Percentiles rank a stretch among this genome's conserved stretches.
phyloP scores from a whole-genome alignment of 2,113 vertebrate species.

The Poeciliopsis retropinna region DNA sequence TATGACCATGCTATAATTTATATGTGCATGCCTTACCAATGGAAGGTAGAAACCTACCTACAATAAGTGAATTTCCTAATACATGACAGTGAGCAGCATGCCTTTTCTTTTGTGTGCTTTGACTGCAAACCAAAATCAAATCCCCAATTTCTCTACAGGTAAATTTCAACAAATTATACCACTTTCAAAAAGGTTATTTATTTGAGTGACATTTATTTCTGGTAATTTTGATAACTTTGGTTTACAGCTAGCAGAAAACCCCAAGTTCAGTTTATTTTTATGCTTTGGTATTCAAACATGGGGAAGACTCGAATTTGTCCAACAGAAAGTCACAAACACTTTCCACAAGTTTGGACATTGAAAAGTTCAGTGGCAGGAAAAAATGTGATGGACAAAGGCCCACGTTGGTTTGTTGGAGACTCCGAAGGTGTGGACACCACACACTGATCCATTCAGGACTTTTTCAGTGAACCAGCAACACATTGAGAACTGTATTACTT shows the following conservation, averaged over 20 bases:
- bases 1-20: conserved; percentile 1
- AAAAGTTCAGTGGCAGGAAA: background rate
- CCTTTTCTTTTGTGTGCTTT: background rate
- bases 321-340: too few relatives aligned
- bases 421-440: too few relatives aligned
- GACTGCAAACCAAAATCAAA: conserved; percentile 9
- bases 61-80: conserved; percentile 2
- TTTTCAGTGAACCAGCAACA: too few relatives aligned
- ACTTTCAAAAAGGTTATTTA: background rate
- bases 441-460: too few relatives aligned
- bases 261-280: too few relatives aligned
- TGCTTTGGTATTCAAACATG: too few relatives aligned
- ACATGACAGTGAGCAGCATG: background rate
- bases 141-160: background rate
- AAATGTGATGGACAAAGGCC: background rate
- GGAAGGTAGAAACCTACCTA: background rate
- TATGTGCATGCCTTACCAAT: background rate
- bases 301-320: too few relatives aligned
- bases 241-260: too few relatives aligned
- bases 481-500: too few relatives aligned
- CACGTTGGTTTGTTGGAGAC: too few relatives aligned
- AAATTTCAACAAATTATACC: background rate
- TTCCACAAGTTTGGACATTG: too few relatives aligned
- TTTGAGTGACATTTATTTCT: background rate
- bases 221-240: too few relatives aligned